A percentile compares a stretch with the other conserved stretches of the same genome.
Evolutionary conservation across 2,888 invertebrate genomes (phyloP).

Genomic region (Xiphydria camelus): DNA sequence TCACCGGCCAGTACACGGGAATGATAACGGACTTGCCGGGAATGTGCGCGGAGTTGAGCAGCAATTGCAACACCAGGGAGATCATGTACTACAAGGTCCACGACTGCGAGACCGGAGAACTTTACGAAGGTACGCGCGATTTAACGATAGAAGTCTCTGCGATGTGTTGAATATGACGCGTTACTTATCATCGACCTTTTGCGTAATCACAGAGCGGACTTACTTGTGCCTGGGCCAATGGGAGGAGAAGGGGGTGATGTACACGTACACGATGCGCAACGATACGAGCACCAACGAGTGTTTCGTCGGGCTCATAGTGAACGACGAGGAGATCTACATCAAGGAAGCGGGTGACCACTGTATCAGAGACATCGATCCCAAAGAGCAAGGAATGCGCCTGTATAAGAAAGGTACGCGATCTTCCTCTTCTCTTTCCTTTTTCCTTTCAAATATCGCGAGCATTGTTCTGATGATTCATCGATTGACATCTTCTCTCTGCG

Average conservation of each 20-base stretch:
- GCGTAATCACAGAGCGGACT: constrained; percentile 62
- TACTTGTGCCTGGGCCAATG: constrained; percentile 71
- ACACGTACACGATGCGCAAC: constrained; percentile 68
- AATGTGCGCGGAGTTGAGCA: constrained; percentile 68
- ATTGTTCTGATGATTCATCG: neutral
- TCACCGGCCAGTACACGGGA: constrained; percentile 69
- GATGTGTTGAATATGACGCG: constrained; percentile 7
- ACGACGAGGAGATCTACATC: constrained; percentile 66
- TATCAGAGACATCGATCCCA: constrained; percentile 64
- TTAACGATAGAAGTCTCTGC: neutral
- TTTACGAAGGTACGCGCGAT: constrained; percentile 63
- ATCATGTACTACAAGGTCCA: constrained; percentile 70
- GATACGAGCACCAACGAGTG: constrained; percentile 68
- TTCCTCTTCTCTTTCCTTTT: neutral
- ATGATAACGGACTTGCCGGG: constrained; percentile 64
- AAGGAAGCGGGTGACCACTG: constrained; percentile 71
- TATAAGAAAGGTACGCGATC: constrained; percentile 57
- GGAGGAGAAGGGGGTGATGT: constrained; percentile 65
- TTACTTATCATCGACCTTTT: constrained; percentile 5
- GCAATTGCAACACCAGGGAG: constrained; percentile 67
- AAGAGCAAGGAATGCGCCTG: constrained; percentile 66
- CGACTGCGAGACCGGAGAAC: constrained; percentile 63
- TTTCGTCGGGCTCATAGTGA: constrained; percentile 66
- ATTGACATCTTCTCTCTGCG: neutral
- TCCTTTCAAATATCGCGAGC: neutral